Base-by-base conservation (phyloP, 2,888 invertebrate genomes). In the Dorcus hopei region DNA sequence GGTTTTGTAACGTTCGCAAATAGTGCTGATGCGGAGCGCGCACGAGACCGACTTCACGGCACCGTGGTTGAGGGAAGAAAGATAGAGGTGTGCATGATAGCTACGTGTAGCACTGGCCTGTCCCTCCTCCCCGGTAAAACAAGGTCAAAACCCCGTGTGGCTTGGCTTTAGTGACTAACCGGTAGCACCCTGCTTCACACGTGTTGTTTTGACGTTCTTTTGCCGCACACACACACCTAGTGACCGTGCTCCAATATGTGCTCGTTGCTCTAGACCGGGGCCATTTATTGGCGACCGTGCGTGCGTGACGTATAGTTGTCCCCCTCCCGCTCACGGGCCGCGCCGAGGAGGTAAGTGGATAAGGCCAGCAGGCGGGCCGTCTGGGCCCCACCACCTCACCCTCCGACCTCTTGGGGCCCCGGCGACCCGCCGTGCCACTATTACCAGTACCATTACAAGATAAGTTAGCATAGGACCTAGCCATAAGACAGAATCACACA, bases 1-100 rank as follows among this genome's bases (percentile, higher is more conserved):
- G 98, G 98, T 92, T 99, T 99, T 94, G 98, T 99, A 91, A 99
- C 98, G 90, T 99, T 99, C 95, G 97, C 97, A 91, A 96, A 95
- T 92, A 95, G 95, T 90, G 93, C 92, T 88, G 98, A 99, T 89
- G 98, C 98, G 86, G 98, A 98, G 90, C 93, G 95, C 90, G 98
- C 99, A 92, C 95, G 98, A 89, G 97, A 97, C 90, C 95, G 97
- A 90, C 94, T 99, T 88, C 97, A 99, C 91, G 97, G 97, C 91
- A 96, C 97, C 88, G 95, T 97, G 92, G 97, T 98, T 91, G 99
- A 99, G 93, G 98, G 98, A 89, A 92, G 99, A 89, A 99, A 98
- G 91, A 97, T 99, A 90, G 99, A 98, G 96, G 97, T 97, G 93
- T 93, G 93, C 93, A 93, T 93, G 93, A 88, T 80, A 81, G 83